A percentile compares a stretch with the other conserved stretches of the same genome.
Conservation (phyloP, 2,888 invertebrate species). For the Idaea aversata region DNA sequence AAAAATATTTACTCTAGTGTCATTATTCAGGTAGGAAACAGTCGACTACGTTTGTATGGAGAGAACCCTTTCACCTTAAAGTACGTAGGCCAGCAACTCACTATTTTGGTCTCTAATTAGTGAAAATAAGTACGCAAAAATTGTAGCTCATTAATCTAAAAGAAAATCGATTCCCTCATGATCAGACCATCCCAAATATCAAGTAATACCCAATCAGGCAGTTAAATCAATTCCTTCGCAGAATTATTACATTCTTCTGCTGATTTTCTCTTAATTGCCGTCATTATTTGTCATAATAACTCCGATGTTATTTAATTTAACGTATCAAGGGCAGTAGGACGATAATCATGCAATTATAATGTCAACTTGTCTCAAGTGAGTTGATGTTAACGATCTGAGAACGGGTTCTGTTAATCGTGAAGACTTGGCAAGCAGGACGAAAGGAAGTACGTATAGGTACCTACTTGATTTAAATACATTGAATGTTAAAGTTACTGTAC, state of each 20-base stretch:
- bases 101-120: too few relatives aligned
- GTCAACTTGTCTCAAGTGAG: slow-evolving; percentile 6
- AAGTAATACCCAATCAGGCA: not conserved
- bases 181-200: not conserved
- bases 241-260: not conserved
- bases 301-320: not conserved
- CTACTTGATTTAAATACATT: not conserved
- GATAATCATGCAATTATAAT: slow-evolving; percentile 8
- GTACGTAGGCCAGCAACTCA: too few relatives aligned
- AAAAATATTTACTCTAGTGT: too few relatives aligned
- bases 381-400: not conserved
- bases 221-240: not conserved
- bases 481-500: not conserved
- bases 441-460: not conserved
- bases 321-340: slow-evolving; percentile 19
- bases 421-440: not conserved
- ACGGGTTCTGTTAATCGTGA: not conserved
- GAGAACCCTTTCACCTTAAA: too few relatives aligned
- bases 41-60: too few relatives aligned
- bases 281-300: not conserved
- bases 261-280: not conserved
- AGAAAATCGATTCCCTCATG: too few relatives aligned
- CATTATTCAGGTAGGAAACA: too few relatives aligned
- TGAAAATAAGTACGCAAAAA: too few relatives aligned
- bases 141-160: too few relatives aligned